These are phyloP conservation scores for Catotricha subobsoleta DNA, from an alignment of 2,888 invertebrate species.

Conservation along the genomic window DNA sequence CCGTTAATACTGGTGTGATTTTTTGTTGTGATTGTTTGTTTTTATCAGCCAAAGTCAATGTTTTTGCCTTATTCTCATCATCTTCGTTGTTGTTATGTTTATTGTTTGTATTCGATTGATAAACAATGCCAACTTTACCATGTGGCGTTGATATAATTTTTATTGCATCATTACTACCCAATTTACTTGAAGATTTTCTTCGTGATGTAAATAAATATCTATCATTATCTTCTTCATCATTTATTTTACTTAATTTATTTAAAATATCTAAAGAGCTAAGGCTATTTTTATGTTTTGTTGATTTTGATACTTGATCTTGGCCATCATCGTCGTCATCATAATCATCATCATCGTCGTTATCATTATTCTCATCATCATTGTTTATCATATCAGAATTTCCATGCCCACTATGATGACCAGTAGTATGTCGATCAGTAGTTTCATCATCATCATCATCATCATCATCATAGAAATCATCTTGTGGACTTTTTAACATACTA, in stretches of 20 bases:
- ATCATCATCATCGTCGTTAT: constrained; percentile 15
- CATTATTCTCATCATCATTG: constrained; percentile 16
- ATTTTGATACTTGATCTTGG: constrained; percentile 10
- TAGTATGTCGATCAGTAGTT: constrained; percentile 11
- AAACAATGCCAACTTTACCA: constrained; percentile 31
- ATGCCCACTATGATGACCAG: constrained; percentile 14
- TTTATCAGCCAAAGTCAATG: too few species aligned
- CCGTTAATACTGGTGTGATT: constrained; percentile 31
- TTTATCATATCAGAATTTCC: constrained; percentile 12
- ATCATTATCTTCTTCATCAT: constrained; percentile 18
- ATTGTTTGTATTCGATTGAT: constrained; percentile 21
- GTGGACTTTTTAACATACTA: constrained; percentile 15
- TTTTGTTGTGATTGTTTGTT: constrained; percentile 26
- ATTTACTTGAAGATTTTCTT: constrained; percentile 23
- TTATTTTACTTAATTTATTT: background rate
- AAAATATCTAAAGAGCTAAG: constrained; percentile 1
- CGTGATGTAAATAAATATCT: constrained; percentile 23
- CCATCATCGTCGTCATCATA: constrained; percentile 17
- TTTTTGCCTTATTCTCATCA: constrained; percentile 13
- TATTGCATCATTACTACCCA: constrained; percentile 30
- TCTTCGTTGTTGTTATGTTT: constrained; percentile 14
- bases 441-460: constrained; percentile 22
- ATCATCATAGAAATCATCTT: constrained; percentile 13
- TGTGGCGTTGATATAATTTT: constrained; percentile 31
- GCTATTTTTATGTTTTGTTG: background rate